phyloP scores from a whole-genome alignment of 2,113 vertebrate genomes.

The Neomonachus schauinslandi region DNA sequence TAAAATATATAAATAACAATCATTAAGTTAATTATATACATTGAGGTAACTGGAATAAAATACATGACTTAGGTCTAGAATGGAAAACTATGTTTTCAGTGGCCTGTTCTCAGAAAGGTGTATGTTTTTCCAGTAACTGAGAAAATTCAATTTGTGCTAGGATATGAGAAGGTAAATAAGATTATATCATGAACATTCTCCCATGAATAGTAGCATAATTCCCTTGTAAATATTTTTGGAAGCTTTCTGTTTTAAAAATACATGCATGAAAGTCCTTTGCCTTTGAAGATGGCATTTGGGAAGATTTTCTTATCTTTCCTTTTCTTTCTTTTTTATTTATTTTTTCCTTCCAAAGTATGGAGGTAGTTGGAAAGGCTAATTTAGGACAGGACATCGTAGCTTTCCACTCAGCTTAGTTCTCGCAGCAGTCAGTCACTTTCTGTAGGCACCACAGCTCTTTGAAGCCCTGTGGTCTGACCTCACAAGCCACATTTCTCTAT shows the following conservation, averaged over 20 bases:
- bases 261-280: not conserved
- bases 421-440: not conserved
- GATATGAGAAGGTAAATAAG: not conserved
- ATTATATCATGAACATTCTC: not conserved
- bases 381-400: slow-evolving; percentile 3
- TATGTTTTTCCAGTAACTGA: not conserved
- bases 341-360: not conserved
- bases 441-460: not conserved
- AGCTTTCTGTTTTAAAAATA: slow-evolving; percentile 2
- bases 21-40: not conserved
- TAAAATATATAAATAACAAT: not conserved
- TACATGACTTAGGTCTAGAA: not conserved
- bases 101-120: not conserved
- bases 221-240: not conserved
- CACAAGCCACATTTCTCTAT: not conserved
- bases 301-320: not conserved
- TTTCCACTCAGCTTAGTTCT: slow-evolving; percentile 21
- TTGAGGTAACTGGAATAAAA: not conserved
- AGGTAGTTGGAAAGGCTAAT: slow-evolving; percentile 14
- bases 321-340: not conserved
- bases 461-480: slow-evolving; percentile 47
- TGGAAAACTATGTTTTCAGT: not conserved
- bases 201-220: not conserved
- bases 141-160: not conserved
- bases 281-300: not conserved